Percentiles rank a stretch among this genome's conserved stretches.
phyloP scores from a whole-genome alignment of 2,888 invertebrate species.

The Drosophila mayaguana region DNA sequence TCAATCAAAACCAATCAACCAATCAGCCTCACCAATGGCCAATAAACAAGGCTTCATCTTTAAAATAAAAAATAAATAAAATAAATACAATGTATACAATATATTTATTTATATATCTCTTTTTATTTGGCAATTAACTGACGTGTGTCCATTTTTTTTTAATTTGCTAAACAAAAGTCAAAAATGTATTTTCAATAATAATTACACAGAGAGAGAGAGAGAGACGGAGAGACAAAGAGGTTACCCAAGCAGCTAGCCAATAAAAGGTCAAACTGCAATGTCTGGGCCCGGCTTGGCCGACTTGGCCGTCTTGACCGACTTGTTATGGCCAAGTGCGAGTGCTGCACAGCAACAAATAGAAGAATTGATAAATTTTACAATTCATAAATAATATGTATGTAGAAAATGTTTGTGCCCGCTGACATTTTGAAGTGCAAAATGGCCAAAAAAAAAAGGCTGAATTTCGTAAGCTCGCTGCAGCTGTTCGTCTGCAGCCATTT shows the following conservation, averaged over 20 bases:
- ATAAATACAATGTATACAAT: not conserved
- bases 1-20: constrained; percentile 66
- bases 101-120: not conserved
- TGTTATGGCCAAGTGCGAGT: constrained; percentile 80
- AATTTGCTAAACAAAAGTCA: constrained; percentile 70
- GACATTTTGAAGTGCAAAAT: constrained; percentile 78
- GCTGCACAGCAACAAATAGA: constrained; percentile 13
- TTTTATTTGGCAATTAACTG: constrained; percentile 52
- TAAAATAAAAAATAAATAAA: not conserved
- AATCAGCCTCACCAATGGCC: constrained; percentile 30
- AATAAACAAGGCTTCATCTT: constrained; percentile 58
- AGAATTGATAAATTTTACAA: constrained; percentile 58
- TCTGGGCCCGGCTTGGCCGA: constrained; percentile 55
- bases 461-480: constrained; percentile 70
- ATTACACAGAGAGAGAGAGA: constrained; percentile 55
- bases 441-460: constrained; percentile 25
- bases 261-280: constrained; percentile 76
- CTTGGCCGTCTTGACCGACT: constrained; percentile 73
- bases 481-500: constrained; percentile 34
- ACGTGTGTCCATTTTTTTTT: constrained; percentile 58
- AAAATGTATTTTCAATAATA: constrained; percentile 73
- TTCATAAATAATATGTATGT: constrained; percentile 77
- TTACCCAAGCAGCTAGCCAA: constrained; percentile 49
- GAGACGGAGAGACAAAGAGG: constrained; percentile 27
- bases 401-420: constrained; percentile 66